Conservation (phyloP, 2,888 invertebrate species). For the Brenthis ino region DNA sequence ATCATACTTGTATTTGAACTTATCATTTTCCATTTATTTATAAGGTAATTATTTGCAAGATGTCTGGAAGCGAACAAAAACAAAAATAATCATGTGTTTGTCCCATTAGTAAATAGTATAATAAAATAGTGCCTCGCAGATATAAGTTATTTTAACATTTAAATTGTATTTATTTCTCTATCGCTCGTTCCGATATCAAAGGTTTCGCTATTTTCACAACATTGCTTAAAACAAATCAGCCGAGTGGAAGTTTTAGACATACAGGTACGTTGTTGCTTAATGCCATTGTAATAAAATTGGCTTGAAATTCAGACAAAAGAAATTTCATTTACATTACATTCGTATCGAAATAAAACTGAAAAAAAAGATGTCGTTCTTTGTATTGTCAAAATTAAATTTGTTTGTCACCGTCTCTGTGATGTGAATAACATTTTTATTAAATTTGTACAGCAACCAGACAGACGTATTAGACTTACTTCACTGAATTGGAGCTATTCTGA, state of each 20-base stretch:
- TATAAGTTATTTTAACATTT: background rate
- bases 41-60: too few relatives aligned
- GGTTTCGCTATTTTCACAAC: background rate
- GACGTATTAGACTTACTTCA: conserved; percentile 16
- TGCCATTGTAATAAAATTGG: conserved; percentile 19
- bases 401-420: conserved; percentile 15
- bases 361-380: conserved; percentile 24
- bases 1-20: too few relatives aligned
- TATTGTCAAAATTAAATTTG: conserved; percentile 30
- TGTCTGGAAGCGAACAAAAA: too few relatives aligned
- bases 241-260: background rate
- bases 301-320: conserved; percentile 13
- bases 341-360: conserved; percentile 19
- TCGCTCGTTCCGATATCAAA: background rate
- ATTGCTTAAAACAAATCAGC: conserved; percentile 16
- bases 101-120: too few relatives aligned
- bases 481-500: conserved; percentile 7
- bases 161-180: background rate
- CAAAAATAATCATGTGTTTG: too few relatives aligned
- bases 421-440: conserved; percentile 24
- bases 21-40: too few relatives aligned
- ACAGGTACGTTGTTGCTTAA: conserved; percentile 10
- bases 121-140: background rate
- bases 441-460: conserved; percentile 21
- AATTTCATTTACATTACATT: conserved; percentile 22